Conservation (phyloP, 1,140 invertebrate genomes). For the Papilio glaucus region DNA sequence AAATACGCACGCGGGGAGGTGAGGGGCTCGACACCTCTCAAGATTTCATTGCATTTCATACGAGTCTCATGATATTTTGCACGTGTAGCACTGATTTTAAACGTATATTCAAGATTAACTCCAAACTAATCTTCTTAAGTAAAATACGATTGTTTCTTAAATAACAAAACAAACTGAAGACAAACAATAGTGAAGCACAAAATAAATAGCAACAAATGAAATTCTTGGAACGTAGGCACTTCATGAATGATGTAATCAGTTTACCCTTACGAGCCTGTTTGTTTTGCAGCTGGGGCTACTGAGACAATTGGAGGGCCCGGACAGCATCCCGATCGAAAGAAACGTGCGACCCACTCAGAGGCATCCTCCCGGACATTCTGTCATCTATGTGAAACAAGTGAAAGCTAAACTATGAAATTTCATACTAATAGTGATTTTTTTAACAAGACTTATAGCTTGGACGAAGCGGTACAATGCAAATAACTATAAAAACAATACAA, state of each 20-base stretch:
- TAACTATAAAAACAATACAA: conserved; percentile 7
- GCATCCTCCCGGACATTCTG: conserved; percentile 75
- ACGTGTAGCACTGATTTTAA: background rate
- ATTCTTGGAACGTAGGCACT: conserved; percentile 1
- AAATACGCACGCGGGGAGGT: too few species aligned
- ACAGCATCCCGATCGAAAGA: conserved; percentile 68
- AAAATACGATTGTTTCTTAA: background rate
- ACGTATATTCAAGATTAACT: background rate
- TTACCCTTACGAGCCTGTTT: conserved; percentile 34
- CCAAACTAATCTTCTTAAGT: background rate
- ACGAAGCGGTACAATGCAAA: conserved; percentile 18
- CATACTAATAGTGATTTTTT: conserved; percentile 24
- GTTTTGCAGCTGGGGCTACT: conserved; percentile 68
- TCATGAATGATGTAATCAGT: conserved; percentile 10
- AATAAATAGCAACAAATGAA: background rate
- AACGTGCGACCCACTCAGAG: conserved; percentile 75
- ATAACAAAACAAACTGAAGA: background rate
- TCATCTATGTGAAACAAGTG: conserved; percentile 77
- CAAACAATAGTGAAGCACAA: background rate
- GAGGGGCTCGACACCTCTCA: too few species aligned
- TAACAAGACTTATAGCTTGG: conserved; percentile 4
- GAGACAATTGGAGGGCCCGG: conserved; percentile 67
- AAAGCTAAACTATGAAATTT: conserved; percentile 68
- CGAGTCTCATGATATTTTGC: background rate
- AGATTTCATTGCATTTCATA: too few species aligned